Percentiles rank a stretch among this genome's conserved stretches.
Conservation (phyloP, 2,888 invertebrate genomes). For the Euzetes globulus region DNA sequence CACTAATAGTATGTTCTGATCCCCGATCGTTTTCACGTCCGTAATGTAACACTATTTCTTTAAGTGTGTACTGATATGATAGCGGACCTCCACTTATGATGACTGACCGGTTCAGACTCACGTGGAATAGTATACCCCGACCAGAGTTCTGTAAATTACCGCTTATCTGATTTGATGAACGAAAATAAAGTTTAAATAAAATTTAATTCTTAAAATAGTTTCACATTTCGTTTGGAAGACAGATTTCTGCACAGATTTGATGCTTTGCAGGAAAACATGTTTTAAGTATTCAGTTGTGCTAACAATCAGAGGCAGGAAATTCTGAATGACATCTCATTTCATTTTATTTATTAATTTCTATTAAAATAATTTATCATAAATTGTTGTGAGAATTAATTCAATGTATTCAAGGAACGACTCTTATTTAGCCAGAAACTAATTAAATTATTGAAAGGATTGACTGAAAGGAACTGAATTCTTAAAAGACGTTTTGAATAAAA, state of each 20-base stretch:
- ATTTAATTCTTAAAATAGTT: not conserved
- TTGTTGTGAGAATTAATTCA: not conserved
- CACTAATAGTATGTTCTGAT: conserved; percentile 95
- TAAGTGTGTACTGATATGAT: conserved; percentile 87
- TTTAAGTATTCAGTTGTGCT: not conserved
- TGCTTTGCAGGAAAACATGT: not conserved
- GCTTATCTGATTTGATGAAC: conserved; percentile 60
- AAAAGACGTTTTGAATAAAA: not conserved
- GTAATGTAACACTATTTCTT: conserved; percentile 88
- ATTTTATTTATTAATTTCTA: not conserved
- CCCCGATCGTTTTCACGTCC: conserved; percentile 77
- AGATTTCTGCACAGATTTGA: not conserved
- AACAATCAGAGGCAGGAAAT: no score
- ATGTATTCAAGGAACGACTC: not conserved
- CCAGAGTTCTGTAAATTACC: conserved; percentile 85
- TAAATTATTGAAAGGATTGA: not conserved
- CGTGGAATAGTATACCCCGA: conserved; percentile 83
- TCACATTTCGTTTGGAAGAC: not conserved
- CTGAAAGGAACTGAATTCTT: not conserved
- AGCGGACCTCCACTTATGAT: conserved; percentile 93
- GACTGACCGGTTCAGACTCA: conserved; percentile 77
- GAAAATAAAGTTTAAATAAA: not conserved
- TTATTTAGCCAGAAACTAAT: not conserved
- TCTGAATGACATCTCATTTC: no score
- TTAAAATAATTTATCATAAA: not conserved